A percentile compares a stretch with the other conserved stretches of the same genome.
Conservation (phyloP, 2,797 vertebrate species). For the Artibeus lituratus region DNA sequence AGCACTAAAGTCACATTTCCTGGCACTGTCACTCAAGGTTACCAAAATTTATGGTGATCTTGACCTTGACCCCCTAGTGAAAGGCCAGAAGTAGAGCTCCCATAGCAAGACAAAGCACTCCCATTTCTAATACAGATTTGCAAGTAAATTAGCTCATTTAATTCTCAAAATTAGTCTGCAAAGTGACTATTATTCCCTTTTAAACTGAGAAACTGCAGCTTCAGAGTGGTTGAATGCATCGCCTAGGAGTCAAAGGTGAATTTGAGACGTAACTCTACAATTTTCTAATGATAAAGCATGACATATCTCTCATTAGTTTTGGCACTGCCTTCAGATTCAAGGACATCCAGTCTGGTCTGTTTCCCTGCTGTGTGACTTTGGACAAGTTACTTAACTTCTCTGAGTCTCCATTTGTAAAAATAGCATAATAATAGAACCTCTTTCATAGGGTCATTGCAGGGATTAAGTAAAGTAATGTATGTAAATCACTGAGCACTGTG, state of each 20-base stretch:
- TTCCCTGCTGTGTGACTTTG: conserved; percentile 20
- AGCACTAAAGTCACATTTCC: neutral
- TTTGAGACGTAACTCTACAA: neutral
- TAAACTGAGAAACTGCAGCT: conserved; percentile 31
- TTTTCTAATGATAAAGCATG: neutral
- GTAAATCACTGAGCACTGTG: neutral
- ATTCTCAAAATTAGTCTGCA: neutral
- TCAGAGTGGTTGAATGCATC: neutral
- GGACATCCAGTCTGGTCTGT: neutral
- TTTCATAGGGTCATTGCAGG: neutral
- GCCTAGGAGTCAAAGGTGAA: neutral
- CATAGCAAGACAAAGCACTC: neutral
- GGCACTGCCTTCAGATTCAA: neutral
- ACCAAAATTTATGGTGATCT: neutral
- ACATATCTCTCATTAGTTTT: neutral
- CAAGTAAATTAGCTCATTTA: conserved; percentile 41
- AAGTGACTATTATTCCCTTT: conserved; percentile 2
- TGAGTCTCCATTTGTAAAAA: neutral
- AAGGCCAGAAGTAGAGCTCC: neutral
- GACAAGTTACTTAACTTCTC: neutral
- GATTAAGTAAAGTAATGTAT: neutral
- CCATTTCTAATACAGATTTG: neutral
- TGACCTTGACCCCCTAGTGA: neutral
- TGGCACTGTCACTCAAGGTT: neutral
- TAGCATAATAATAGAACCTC: conserved; percentile 4